Evolutionary conservation across 2,797 vertebrate species (phyloP).

Genomic region (Forpus xanthops): DNA sequence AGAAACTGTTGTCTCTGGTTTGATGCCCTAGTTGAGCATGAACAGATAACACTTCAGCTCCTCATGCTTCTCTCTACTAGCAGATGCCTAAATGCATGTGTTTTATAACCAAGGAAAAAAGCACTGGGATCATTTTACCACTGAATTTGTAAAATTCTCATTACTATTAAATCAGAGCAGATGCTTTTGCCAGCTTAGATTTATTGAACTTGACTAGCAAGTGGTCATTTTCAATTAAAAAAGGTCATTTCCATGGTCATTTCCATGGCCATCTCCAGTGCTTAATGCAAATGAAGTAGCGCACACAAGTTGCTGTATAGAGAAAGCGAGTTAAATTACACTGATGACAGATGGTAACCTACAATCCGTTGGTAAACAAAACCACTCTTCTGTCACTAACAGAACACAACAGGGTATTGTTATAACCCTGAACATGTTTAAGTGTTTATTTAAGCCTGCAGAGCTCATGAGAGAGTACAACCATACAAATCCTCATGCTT

Average conservation of each 20-base stretch:
- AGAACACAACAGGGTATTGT: background rate
- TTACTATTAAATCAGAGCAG: background rate
- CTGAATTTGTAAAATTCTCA: background rate
- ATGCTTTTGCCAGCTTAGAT: background rate
- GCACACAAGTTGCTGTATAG: accelerated
- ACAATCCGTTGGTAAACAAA: background rate
- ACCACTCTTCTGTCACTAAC: background rate
- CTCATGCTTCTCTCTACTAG: background rate
- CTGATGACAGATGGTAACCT: background rate
- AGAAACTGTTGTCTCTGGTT: background rate
- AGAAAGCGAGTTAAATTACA: background rate
- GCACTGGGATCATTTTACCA: background rate
- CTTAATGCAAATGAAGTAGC: background rate
- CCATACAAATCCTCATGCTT: accelerated
- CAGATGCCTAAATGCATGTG: background rate
- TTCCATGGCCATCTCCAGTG: background rate
- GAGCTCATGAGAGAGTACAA: background rate
- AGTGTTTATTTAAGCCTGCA: background rate
- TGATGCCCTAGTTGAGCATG: background rate
- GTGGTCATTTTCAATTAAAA: background rate
- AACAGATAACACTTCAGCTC: background rate
- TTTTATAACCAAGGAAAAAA: background rate
- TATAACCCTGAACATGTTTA: background rate
- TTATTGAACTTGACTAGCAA: background rate
- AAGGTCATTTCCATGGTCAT: background rate